A percentile compares a stretch with the other conserved stretches of the same genome.
phyloP scores from a whole-genome alignment of 1,140 invertebrate genomes.

The Samia ricini region DNA sequence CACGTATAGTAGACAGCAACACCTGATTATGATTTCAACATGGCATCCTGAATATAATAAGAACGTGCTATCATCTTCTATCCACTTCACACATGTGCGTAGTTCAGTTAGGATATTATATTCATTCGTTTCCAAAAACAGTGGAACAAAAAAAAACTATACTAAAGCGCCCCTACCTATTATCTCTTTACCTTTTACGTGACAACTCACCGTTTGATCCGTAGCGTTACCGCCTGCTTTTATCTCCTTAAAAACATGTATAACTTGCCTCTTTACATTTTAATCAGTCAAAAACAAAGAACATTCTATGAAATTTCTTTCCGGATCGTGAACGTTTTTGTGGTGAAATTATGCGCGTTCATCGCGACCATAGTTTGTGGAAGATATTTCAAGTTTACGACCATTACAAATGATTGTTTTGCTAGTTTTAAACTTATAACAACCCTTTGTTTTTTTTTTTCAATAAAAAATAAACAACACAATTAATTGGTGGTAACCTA shows the following conservation, averaged over 20 bases:
- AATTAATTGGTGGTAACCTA: too few species aligned
- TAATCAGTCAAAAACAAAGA: constrained; percentile 61
- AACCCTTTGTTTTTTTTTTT: background rate
- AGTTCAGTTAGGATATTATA: constrained; percentile 55
- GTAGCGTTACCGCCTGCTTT: constrained; percentile 55
- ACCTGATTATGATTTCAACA: constrained; percentile 49
- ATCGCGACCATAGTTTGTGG: constrained; percentile 30
- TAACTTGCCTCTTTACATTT: constrained; percentile 68
- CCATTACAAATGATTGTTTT: constrained; percentile 16
- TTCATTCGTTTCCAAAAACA: constrained; percentile 62
- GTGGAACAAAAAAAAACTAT: constrained; percentile 57
- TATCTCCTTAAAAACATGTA: constrained; percentile 61
- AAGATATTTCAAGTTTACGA: constrained; percentile 26
- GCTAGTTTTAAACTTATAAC: constrained; percentile 1
- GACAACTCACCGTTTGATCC: constrained; percentile 62
- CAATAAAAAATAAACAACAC: background rate
- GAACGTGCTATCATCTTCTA: constrained; percentile 33
- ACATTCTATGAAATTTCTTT: constrained; percentile 65
- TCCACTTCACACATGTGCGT: constrained; percentile 52
- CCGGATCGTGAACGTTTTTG: constrained; percentile 48
- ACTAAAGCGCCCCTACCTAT: constrained; percentile 64
- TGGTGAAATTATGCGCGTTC: constrained; percentile 47
- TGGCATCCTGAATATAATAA: constrained; percentile 48
- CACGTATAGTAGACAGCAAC: constrained; percentile 34
- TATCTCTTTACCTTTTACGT: constrained; percentile 70